These are phyloP conservation scores for Anthopleura xanthogrammica DNA, from an alignment of 92 coral and sea anemone genomes.

Conservation along the genomic window DNA sequence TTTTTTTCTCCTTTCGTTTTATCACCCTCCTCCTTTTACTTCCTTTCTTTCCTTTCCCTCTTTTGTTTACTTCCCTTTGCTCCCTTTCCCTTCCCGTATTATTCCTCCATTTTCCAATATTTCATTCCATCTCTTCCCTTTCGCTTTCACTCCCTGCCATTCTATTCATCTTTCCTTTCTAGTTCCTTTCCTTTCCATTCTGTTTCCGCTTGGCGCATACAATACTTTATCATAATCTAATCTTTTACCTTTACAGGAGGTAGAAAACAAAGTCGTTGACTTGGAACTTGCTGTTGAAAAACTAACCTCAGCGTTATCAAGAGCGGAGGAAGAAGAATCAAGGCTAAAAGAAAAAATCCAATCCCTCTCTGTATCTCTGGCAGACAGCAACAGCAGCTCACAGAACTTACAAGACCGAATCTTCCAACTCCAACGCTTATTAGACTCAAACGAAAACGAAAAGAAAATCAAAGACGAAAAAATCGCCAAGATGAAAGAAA, in stretches of 20 bases:
- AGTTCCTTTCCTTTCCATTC: neutral
- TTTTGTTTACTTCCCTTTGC: neutral
- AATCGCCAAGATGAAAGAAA: slow-evolving; percentile 50
- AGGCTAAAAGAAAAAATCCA: slow-evolving; percentile 73
- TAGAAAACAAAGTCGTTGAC: slow-evolving; percentile 59
- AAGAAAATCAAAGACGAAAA: slow-evolving; percentile 69
- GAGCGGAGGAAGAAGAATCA: slow-evolving; percentile 63
- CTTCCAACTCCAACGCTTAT: slow-evolving; percentile 71
- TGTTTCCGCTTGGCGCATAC: neutral
- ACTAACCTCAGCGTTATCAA: slow-evolving; percentile 53
- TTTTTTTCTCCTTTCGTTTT: too few species aligned
- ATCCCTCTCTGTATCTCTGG: slow-evolving; percentile 68
- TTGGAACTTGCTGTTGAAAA: slow-evolving; percentile 57
- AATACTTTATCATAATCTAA: neutral
- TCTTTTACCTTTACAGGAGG: slow-evolving; percentile 30
- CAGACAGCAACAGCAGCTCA: slow-evolving; percentile 84
- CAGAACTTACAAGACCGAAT: slow-evolving; percentile 83
- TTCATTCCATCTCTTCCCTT: neutral
- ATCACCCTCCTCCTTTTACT: too few species aligned
- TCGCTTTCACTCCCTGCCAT: too few species aligned
- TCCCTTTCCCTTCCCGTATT: neutral
- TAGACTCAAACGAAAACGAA: slow-evolving; percentile 72
- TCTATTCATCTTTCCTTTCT: neutral
- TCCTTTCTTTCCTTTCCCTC: neutral
- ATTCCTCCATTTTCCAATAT: neutral